Conservation (phyloP, 2,797 vertebrate genomes). For the Psittacula derbiana region DNA sequence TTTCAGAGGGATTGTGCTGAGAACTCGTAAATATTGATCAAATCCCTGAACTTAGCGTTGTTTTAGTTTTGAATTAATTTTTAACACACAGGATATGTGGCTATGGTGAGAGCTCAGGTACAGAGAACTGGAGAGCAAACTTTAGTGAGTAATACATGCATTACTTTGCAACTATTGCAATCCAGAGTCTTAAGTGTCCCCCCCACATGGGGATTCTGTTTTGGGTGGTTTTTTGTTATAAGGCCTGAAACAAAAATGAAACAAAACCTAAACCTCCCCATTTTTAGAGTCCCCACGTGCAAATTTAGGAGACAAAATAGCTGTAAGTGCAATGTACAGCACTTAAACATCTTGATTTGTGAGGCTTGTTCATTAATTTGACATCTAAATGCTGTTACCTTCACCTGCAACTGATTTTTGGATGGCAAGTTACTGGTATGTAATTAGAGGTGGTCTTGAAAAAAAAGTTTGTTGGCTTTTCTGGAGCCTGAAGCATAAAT, state of each 20-base stretch:
- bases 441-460: neutral
- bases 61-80: neutral
- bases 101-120: neutral
- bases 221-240: accelerated
- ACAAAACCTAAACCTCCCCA: accelerated
- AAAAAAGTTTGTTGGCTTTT: neutral
- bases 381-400: neutral
- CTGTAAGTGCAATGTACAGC: neutral
- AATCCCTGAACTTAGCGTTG: neutral
- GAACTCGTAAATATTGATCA: neutral
- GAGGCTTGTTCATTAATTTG: neutral
- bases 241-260: neutral
- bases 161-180: neutral
- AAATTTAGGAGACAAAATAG: neutral
- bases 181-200: no score
- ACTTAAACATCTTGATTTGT: neutral
- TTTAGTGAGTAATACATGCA: accelerated
- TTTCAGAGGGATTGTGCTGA: neutral
- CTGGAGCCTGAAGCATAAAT: neutral
- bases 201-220: accelerated
- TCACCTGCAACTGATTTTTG: neutral
- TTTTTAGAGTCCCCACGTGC: neutral
- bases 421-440: neutral
- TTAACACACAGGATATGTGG: accelerated
- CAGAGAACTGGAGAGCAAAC: neutral